Evolutionary conservation across 2,797 vertebrate species (phyloP).

Genomic region (Carcharodon carcharias): DNA sequence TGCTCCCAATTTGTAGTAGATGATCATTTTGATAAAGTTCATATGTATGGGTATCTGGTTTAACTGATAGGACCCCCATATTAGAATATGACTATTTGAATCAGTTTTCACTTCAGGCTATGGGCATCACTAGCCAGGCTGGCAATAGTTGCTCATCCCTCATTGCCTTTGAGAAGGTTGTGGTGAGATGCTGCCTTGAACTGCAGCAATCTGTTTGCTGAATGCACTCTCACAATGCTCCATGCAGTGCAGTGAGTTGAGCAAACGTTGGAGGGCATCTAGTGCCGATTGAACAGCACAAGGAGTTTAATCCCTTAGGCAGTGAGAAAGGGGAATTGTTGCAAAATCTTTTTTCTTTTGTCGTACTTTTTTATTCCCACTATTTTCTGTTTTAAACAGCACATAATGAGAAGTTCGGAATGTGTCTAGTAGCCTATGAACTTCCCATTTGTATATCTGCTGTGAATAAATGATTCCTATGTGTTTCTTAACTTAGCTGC

Average conservation of each 20-base stretch:
- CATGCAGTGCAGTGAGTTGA: not conserved
- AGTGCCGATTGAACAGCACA: not conserved
- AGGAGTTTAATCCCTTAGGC: not conserved
- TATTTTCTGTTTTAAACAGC: not conserved
- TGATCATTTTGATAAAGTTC: not conserved
- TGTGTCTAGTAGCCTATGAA: not conserved
- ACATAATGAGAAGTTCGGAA: not conserved
- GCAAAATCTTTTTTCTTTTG: not conserved
- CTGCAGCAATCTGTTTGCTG: not conserved
- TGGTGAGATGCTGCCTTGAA: not conserved
- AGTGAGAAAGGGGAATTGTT: not conserved
- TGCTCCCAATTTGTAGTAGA: not conserved
- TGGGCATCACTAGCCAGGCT: not conserved
- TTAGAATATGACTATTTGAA: not conserved
- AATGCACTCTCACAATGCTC: not conserved
- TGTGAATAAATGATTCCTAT: not conserved
- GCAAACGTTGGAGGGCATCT: not conserved
- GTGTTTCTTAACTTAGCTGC: not conserved
- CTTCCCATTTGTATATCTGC: not conserved
- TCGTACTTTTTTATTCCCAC: not conserved
- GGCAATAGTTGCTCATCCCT: not conserved
- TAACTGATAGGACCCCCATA: not conserved
- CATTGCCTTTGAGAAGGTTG: not conserved
- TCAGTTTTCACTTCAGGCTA: not conserved
- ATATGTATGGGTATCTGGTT: not conserved